Base-by-base conservation (phyloP, 1,140 invertebrate genomes). In the Drosophila mojavensis region DNA sequence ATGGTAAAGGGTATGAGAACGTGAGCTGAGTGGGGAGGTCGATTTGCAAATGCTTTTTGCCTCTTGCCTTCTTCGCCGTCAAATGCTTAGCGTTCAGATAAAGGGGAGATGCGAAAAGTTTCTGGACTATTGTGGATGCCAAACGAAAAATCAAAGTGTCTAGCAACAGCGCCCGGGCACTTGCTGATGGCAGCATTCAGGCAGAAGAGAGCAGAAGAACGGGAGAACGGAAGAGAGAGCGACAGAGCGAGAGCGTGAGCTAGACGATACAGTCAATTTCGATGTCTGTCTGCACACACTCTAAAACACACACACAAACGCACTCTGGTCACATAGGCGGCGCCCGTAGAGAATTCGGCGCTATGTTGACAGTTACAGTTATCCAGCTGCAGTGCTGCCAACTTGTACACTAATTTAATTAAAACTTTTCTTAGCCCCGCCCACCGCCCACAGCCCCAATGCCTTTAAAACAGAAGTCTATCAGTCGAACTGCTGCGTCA, bases 41-140 rank as follows among this genome's bases (percentile, higher is more conserved):
- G 65, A 69, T 65, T 85, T 85, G 78, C 81, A 85, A 84, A 85
- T 85, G 81, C 81, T 81, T 84, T 84, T 84, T 77, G 79, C 71
- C 74, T 56, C 70, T 78, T 79, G 66, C 81, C 76, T 77, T 77
- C 76, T 77, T 79, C 55, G 48, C 74, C 74, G 73, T 71, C 68
- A 81, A 70, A 78, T 71, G 66, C 61, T 65, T 61, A 66, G 17
- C 39, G 58, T 11, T 43, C 33, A 33, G 74, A 66, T 69, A 80
- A 75, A 78, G 66, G 48, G 63, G 61, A 41, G 28, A 71, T 63
- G 60, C 60, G 45, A 43, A 76, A 70, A 65, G 50, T 82, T 88
- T 71, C 68, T 78, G 77, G 84, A 56, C 74, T 66, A 77, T 72
- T 73, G 74, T 77, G 74, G 36, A 73, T 66, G 74, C 54, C 74